A percentile compares a stretch with the other conserved stretches of the same genome.
phyloP scores from a whole-genome alignment of 1,140 invertebrate species.

The Solenopsis fugax region DNA sequence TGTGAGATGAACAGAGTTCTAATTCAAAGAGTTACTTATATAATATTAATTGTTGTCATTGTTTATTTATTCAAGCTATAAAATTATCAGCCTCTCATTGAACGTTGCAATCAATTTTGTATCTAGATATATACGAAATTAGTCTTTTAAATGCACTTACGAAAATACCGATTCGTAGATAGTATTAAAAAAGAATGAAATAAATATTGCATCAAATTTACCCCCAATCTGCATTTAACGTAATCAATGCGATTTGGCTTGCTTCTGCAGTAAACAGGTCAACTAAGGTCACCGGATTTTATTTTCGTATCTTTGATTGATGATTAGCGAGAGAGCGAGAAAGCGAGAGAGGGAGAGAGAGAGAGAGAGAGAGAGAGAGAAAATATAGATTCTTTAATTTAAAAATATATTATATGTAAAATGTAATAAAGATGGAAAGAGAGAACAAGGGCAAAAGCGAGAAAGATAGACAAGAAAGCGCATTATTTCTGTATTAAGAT shows the following conservation, averaged over 20 bases:
- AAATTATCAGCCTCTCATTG: not conserved
- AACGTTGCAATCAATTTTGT: not conserved
- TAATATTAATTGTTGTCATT: constrained; percentile 4
- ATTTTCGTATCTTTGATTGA: constrained; percentile 31
- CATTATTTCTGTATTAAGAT: not conserved
- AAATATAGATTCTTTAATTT: not conserved
- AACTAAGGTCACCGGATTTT: constrained; percentile 27
- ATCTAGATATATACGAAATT: not conserved
- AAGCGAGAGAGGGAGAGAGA: too few relatives aligned
- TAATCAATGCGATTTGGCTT: constrained; percentile 20
- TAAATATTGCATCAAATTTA: constrained; percentile 56
- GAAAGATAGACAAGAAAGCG: too few relatives aligned
- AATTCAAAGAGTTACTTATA: constrained; percentile 9
- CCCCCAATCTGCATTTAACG: constrained; percentile 15
- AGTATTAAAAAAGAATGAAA: not conserved
- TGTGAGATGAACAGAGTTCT: not conserved
- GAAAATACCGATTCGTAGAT: constrained; percentile 37
- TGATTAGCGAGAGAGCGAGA: not conserved
- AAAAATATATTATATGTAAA: not conserved
- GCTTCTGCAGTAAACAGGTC: constrained; percentile 24
- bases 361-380: too few relatives aligned
- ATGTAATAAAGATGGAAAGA: not conserved
- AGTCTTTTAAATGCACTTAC: not conserved
- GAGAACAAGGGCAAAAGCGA: not conserved
- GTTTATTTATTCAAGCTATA: not conserved